These are phyloP conservation scores for Tympanoctomys barrerae DNA, from an alignment of 2,797 vertebrate genomes.

Conservation along the genomic window DNA sequence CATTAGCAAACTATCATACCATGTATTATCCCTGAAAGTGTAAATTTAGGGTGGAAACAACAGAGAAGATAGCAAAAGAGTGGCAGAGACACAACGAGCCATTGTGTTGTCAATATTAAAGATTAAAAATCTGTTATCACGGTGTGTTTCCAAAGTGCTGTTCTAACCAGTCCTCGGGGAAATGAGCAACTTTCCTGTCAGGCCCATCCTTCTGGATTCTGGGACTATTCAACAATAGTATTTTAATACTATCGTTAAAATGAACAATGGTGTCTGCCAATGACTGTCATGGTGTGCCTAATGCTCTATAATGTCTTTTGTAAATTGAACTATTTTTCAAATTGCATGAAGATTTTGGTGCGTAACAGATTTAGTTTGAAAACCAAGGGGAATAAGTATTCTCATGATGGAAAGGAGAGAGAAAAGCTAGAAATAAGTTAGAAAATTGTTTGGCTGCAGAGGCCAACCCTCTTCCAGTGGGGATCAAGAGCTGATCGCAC, in stretches of 20 bases:
- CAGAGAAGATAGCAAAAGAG: constrained; percentile 37
- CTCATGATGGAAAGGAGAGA: background rate
- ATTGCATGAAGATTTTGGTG: constrained; percentile 40
- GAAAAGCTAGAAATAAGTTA: background rate
- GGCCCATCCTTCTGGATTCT: background rate
- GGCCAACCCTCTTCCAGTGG: background rate
- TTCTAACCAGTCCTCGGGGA: constrained; percentile 66
- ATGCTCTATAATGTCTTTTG: background rate
- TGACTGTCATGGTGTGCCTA: constrained; percentile 58
- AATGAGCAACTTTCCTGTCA: constrained; percentile 60
- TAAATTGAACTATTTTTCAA: constrained; percentile 26
- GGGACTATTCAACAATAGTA: constrained; percentile 58
- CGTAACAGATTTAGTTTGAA: background rate
- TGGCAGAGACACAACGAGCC: constrained; percentile 55
- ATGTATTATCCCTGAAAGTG: constrained; percentile 57
- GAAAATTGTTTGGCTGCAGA: background rate
- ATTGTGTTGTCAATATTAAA: constrained; percentile 65
- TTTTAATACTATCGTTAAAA: constrained; percentile 66
- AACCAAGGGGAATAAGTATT: background rate
- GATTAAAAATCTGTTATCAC: constrained; percentile 42
- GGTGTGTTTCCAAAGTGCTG: background rate
- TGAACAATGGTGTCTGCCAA: constrained; percentile 56
- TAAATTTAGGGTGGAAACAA: constrained; percentile 66
- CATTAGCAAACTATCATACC: constrained; percentile 76
- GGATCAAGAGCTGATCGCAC: background rate